A percentile compares a stretch with the other conserved stretches of the same genome.
Evolutionary conservation across 1,140 invertebrate genomes (phyloP).

Genomic region (Wiebesia pumilae): DNA sequence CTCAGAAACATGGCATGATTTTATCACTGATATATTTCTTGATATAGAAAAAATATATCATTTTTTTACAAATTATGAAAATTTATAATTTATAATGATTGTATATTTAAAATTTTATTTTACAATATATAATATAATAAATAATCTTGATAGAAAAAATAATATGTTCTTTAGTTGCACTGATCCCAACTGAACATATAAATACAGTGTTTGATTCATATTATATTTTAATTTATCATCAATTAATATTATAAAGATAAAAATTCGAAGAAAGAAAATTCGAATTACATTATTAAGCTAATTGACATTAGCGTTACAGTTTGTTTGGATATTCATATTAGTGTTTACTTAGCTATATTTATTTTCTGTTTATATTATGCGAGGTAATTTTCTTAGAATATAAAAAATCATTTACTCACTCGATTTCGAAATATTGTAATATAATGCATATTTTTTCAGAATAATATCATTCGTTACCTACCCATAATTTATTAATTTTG

Average conservation of each 20-base stretch:
- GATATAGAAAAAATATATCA: constrained; percentile 18
- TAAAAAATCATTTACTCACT: neutral
- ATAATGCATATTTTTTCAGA: neutral
- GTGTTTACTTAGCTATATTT: neutral
- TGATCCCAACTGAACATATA: neutral
- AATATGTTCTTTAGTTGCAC: constrained; percentile 3
- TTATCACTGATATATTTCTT: neutral
- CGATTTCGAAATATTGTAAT: neutral
- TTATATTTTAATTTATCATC: neutral
- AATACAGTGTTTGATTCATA: neutral
- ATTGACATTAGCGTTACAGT: no score
- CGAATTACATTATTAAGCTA: no score
- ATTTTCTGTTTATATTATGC: neutral
- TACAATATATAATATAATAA: neutral
- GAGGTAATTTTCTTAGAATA: neutral
- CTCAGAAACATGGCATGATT: neutral
- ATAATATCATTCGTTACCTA: neutral
- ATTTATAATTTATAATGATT: constrained; percentile 24
- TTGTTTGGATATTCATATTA: neutral
- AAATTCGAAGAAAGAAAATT: neutral
- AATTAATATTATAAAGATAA: constrained; percentile 21
- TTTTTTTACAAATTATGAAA: constrained; percentile 34
- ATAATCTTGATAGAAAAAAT: constrained; percentile 21
- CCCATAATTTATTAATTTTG: neutral
- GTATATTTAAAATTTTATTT: constrained; percentile 15